These are phyloP conservation scores for Phrynocephalus guinanensis DNA, from an alignment of 2,797 vertebrate genomes.

Conservation along the genomic window DNA sequence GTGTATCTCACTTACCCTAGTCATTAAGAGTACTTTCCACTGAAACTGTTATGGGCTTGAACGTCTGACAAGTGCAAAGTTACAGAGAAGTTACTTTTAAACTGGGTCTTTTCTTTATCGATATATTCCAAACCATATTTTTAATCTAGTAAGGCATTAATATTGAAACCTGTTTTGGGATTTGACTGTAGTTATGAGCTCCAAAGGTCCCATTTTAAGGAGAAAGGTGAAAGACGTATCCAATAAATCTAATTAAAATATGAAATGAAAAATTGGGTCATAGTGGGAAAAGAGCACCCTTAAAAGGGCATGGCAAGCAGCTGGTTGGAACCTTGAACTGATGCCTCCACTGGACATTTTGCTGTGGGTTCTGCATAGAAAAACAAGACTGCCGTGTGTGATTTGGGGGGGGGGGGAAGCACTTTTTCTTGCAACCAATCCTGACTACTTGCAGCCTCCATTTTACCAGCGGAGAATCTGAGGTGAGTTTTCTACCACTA, in stretches of 20 bases:
- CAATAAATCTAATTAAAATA: not conserved
- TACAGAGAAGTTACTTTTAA: too few relatives aligned
- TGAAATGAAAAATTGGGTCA: not conserved
- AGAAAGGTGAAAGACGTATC: too few relatives aligned
- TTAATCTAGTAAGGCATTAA: too few relatives aligned
- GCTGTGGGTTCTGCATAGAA: not conserved
- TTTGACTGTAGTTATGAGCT: too few relatives aligned
- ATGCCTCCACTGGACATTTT: too few relatives aligned
- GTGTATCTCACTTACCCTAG: not conserved
- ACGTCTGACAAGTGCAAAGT: too few relatives aligned
- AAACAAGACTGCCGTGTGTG: not conserved
- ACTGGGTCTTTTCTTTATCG: too few relatives aligned
- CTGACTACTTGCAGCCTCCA: not conserved
- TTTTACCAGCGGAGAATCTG: not conserved
- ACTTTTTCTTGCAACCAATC: not conserved
- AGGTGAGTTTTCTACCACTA: conserved; percentile 30
- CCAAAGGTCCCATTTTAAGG: too few relatives aligned
- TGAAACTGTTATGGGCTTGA: not conserved
- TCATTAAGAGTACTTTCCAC: not conserved
- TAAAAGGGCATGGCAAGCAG: not conserved
- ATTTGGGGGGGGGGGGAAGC: not conserved
- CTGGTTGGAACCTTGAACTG: not conserved
- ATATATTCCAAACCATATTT: too few relatives aligned
- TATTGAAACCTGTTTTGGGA: too few relatives aligned
- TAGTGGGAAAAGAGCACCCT: not conserved